Evolutionary conservation across 1,140 invertebrate genomes (phyloP), one percentile per base, ranked within the genome.

Genomic region (Glossosoma conforme): DNA sequence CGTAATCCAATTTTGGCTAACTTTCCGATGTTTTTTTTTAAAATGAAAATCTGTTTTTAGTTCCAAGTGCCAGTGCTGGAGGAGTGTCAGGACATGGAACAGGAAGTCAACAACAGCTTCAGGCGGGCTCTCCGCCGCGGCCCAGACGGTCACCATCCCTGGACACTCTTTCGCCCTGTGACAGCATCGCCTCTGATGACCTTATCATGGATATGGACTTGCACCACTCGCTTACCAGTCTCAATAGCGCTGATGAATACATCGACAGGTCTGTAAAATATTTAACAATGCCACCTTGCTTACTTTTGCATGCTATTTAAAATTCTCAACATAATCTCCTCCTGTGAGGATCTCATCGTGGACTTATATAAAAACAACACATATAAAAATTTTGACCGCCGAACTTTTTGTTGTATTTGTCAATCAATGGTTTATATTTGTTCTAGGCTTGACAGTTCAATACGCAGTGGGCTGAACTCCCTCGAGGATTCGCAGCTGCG

Each of bases 121-220:
- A n/a, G n/a, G n/a, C n/a, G n/a, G n/a, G n/a, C 17, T 42, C 56
- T 25, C 56, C 56, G 11, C 19, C 65, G 9, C 54, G 67, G 30
- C 44, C 77, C 2, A 77, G 78, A 54, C 69, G 82, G 28, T 78
- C 81, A 6, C 77, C 80, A 20, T 86, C 84, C 2, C 65, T 88
- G 32, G 86, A 87, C 52, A 89, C 86, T 1, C 64, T 90, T 15
- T 89, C 86, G 30, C 82, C 84, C 21, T 86, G 83, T 59, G 83
- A 86, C 51, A 87, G 85, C 57, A 82, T 89, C 15, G 83, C 85
- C 18, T 89, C 86, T 1, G 87, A 89, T 62, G 87, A 89, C 68
- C 75, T 89, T 22, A 89, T 90, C 83, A 80, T 88, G 75, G 86
- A 90, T 70, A 88, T 84, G 59, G 86, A 89, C 52, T 69, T 80